Evolutionary conservation across 1,140 invertebrate genomes (phyloP), one percentile per base, ranked within the genome.

Genomic region (Lepidurus couesii): DNA sequence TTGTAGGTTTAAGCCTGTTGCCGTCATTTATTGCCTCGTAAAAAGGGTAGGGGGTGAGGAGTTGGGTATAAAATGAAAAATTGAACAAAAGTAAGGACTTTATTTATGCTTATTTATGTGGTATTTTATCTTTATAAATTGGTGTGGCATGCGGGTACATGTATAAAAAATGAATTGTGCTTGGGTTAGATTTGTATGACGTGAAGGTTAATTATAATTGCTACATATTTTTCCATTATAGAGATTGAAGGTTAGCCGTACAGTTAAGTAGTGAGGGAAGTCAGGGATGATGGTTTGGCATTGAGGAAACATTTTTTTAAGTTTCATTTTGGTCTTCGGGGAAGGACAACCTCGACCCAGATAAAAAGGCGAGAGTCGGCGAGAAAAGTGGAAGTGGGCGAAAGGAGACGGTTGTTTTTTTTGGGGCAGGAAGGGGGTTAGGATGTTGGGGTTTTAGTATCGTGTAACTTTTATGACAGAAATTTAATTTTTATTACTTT

Each of bases 401-500:
- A 21, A 6, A 11, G 10, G 7, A 10, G 42, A 74, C n/a, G 42
- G 9, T 26, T 13, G 0, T 8, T 74, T 76, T 45, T 26, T 76
- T 26, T 11, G 16, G 24, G 16, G 24, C 9, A 65, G 45, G 26
- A 13, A 45, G 65, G 24, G 42, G 76, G 45, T 42, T 75, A 75
- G 21, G 65, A 34, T 77, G 13, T 34, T 21, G 44, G 8, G 65
- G 65, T 65, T 77, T 65, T 43, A n/a, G 44, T 53, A 77, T 47
- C 13, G n/a, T 11, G 43, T n/a, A 76, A 42, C 16, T 42, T 42
- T 75, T 42, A 44, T 75, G 1, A 8, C 21, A n/a, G 13, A 24
- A 75, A 0, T 75, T 42, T 75, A 75, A 75, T 76, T 34, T 45
- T 42, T 76, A 43, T 75, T 75, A 44, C n/a, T 21, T 73, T 76